A percentile compares a stretch with the other conserved stretches of the same genome.
These are phyloP conservation scores for Notechis scutatus DNA, from an alignment of 2,113 vertebrate species.

Conservation along the genomic window DNA sequence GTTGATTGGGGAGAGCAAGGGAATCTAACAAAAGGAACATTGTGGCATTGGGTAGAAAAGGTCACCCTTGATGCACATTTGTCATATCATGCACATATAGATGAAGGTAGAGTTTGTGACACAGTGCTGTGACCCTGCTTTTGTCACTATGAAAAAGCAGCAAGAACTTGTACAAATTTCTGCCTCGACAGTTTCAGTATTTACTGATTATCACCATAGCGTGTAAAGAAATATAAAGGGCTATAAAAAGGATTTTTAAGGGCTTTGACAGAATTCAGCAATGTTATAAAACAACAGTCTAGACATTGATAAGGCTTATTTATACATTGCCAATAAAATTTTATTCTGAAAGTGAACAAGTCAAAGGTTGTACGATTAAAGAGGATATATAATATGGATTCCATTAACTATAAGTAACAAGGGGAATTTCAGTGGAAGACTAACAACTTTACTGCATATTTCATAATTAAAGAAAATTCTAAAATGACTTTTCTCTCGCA, in stretches of 20 bases:
- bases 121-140: neutral
- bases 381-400: neutral
- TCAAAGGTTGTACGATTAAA: neutral
- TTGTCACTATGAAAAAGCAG: neutral
- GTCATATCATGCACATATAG: neutral
- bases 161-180: neutral
- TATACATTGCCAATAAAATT: neutral
- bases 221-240: neutral
- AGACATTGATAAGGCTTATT: neutral
- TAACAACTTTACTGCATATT: neutral
- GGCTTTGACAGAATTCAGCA: neutral
- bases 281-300: neutral
- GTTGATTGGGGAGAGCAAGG: neutral
- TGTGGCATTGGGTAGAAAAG: neutral
- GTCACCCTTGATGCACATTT: neutral
- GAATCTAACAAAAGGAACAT: neutral
- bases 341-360: neutral
- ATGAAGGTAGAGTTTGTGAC: neutral
- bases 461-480: neutral
- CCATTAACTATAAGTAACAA: neutral
- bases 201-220: neutral
- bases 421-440: neutral
- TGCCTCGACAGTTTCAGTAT: neutral
- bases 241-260: neutral
- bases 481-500: neutral